These are phyloP conservation scores for Crioceris asparagi DNA, from an alignment of 2,888 invertebrate species.

Conservation along the genomic window DNA sequence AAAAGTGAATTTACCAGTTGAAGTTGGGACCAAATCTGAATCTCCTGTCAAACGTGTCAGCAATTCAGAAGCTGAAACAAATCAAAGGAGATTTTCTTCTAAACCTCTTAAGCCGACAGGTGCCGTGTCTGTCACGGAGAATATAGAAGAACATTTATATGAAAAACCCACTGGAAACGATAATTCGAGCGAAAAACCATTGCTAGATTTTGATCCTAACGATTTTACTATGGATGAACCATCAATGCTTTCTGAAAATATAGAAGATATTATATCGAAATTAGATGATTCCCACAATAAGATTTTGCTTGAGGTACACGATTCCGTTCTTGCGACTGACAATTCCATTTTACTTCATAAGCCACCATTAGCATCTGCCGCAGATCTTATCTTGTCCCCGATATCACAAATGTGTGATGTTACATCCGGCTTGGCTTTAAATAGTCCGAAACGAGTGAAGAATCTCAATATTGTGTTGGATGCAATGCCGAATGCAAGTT, in stretches of 20 bases:
- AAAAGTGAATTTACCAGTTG: too few species aligned
- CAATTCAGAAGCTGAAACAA: too few species aligned
- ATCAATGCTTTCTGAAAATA: conserved; percentile 15
- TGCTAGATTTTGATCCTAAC: conserved; percentile 28
- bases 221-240: conserved; percentile 31
- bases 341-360: conserved; percentile 25
- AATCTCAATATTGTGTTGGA: conserved; percentile 28
- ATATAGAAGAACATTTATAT: too few species aligned
- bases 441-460: conserved; percentile 39
- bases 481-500: conserved; percentile 16
- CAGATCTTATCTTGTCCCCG: conserved; percentile 36
- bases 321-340: conserved; percentile 23
- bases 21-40: too few species aligned
- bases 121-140: too few species aligned
- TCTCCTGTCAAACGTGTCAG: too few species aligned
- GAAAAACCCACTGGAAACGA: too few species aligned
- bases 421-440: conserved; percentile 39
- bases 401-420: conserved; percentile 42
- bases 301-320: conserved; percentile 21
- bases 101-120: too few species aligned
- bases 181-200: not conserved
- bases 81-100: too few species aligned
- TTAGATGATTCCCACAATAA: conserved; percentile 25
- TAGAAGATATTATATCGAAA: conserved; percentile 30
- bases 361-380: conserved; percentile 12